These are phyloP conservation scores for Sphaeramia orbicularis DNA, from an alignment of 2,797 vertebrate genomes.

Conservation along the genomic window DNA sequence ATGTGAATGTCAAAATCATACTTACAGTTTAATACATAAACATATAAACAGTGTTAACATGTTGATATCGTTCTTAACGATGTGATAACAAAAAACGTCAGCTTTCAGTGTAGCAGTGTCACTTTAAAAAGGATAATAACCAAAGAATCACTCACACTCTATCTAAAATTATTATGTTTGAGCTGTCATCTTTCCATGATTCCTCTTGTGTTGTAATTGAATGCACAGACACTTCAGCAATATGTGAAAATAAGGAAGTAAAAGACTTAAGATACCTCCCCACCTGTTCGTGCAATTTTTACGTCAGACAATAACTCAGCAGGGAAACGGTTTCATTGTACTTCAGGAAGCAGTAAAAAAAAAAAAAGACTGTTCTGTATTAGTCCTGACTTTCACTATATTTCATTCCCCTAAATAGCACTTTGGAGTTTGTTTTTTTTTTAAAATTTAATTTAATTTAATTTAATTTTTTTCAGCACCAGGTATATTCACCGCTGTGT, in stretches of 20 bases:
- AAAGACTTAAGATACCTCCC: constrained; percentile 20
- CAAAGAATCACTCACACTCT: neutral
- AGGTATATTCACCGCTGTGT: neutral
- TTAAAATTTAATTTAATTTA: too few species aligned
- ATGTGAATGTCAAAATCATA: neutral
- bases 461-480: constrained; percentile 8
- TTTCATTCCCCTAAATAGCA: constrained; percentile 32
- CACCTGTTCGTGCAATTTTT: constrained; percentile 45
- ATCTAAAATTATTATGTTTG: neutral
- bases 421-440: too few species aligned
- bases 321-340: constrained; percentile 16
- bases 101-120: constrained; percentile 3
- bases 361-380: constrained; percentile 1
- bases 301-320: constrained; percentile 47
- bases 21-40: neutral
- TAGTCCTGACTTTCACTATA: constrained; percentile 46
- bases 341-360: constrained; percentile 16
- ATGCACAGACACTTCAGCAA: constrained; percentile 5
- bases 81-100: neutral
- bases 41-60: constrained; percentile 5
- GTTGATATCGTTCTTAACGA: neutral
- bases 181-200: neutral
- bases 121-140: constrained; percentile 12
- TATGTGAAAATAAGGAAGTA: constrained; percentile 20
- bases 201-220: neutral